Conservation (phyloP, 2,113 vertebrate species). For the Recurvirostra avosetta region DNA sequence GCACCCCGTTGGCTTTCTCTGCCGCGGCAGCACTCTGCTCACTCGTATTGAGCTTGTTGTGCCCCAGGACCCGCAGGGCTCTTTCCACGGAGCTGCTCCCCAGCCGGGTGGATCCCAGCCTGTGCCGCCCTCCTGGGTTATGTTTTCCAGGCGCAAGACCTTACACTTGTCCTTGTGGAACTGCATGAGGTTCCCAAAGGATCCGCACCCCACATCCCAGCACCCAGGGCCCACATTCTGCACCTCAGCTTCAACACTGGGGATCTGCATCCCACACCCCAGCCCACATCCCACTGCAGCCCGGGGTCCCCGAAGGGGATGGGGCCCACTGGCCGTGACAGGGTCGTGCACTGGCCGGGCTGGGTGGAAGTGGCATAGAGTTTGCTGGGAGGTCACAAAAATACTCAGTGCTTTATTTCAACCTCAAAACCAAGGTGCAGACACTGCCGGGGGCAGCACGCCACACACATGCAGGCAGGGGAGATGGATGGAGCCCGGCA, state of each 20-base stretch:
- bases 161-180: not conserved
- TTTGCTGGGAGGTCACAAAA: not conserved
- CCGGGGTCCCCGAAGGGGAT: not conserved
- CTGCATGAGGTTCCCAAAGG: too few relatives aligned
- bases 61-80: too few relatives aligned
- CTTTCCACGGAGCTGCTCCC: too few relatives aligned
- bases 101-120: too few relatives aligned
- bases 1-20: too few relatives aligned
- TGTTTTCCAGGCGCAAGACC: not conserved
- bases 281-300: not conserved
- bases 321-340: rapidly evolving
- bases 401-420: slow-evolving; percentile 34
- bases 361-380: not conserved
- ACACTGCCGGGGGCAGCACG: not conserved
- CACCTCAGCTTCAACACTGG: not conserved
- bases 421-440: not conserved
- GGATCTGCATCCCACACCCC: not conserved
- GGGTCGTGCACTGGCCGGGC: rapidly evolving
- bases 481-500: not conserved
- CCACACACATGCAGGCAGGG: not conserved
- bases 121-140: too few relatives aligned
- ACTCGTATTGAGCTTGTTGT: too few relatives aligned
- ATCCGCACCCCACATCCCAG: not conserved
- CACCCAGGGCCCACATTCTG: too few relatives aligned
- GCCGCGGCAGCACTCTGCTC: too few relatives aligned